Evolutionary conservation across 2,888 invertebrate genomes (phyloP), one percentile per base, ranked within the genome.

Genomic region (Bruchidius siliquastri): DNA sequence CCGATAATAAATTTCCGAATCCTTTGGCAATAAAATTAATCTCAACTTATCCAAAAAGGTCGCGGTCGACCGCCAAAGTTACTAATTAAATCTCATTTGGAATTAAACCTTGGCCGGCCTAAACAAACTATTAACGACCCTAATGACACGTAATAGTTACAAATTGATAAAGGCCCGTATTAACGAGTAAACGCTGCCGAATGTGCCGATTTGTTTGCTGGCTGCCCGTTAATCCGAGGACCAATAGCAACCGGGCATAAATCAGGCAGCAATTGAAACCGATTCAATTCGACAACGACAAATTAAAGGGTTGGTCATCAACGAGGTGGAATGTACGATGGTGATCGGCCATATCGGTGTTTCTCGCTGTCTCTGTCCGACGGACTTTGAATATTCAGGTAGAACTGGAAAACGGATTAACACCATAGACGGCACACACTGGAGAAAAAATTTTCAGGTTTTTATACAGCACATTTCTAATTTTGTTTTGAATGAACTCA

Each of bases 81-180:
- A 49, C 49, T 49, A 49, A 49, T 49, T 49, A 49, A 49, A 49
- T 49, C 49, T 49, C 49, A 13, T 13, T 13, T 3, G 49, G 69
- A 73, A 75, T 74, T 74, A 73, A 77, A 75, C 75, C 77, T 73
- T 71, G 73, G 69, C 75, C 76, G 76, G 72, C 72, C 72, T 68
- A 72, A 74, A 76, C 73, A 81, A 82, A 82, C 82, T 82, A 82
- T 82, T 82, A 81, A 77, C 79, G 74, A 75, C 73, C 75, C 76
- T 82, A 83, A 83, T 82, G 81, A 81, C 76, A 78, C 78, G 80
- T 83, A 84, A 84, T 84, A 82, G 83, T 81, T 82, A 83, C 83
- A 84, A 84, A 84, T 84, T 84, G 84, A 84, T 84, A 83, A 83
- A 83, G 83, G 79, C 81, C 78, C 78, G 77, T 77, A 81, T 83